Conservation (phyloP, 2,888 invertebrate genomes). For the Seira ritae region DNA sequence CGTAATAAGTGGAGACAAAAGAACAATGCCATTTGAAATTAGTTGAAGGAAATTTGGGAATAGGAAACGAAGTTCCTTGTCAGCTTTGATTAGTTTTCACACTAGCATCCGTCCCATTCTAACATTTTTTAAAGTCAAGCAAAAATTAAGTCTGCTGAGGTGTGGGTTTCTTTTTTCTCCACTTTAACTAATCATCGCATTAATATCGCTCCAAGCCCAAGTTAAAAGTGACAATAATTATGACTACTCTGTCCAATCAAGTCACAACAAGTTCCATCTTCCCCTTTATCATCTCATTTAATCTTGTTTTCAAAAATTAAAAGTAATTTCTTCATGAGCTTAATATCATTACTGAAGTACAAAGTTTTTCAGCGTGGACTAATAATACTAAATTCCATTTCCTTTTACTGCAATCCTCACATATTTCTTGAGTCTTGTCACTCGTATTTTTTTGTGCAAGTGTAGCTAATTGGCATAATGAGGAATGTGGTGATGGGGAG, state of each 20-base stretch:
- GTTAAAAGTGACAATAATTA: slow-evolving; percentile 57
- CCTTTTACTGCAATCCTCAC: slow-evolving; percentile 20
- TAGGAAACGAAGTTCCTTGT: no score
- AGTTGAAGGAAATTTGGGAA: no score
- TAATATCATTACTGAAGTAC: slow-evolving; percentile 27
- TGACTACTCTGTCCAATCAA: slow-evolving; percentile 51
- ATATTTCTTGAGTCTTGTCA: slow-evolving; percentile 10
- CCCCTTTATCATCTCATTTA: slow-evolving; percentile 45
- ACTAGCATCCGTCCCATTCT: no score
- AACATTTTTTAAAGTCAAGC: slow-evolving; percentile 27
- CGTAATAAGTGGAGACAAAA: neutral
- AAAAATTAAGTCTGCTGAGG: neutral
- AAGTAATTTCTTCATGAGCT: slow-evolving; percentile 14
- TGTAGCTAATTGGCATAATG: slow-evolving; percentile 55
- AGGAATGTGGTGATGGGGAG: slow-evolving; percentile 39
- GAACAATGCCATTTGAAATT: slow-evolving; percentile 1
- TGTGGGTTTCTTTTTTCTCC: neutral
- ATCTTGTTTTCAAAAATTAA: slow-evolving; percentile 49
- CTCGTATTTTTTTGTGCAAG: no score
- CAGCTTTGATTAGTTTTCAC: slow-evolving; percentile 31
- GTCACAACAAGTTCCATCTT: slow-evolving; percentile 32
- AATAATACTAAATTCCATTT: no score
- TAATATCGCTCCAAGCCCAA: slow-evolving; percentile 33
- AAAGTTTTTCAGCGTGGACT: no score
- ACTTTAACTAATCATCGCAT: slow-evolving; percentile 19